Conservation (phyloP, 2,797 vertebrate species). For the Petrocephalus schoutedeni region DNA sequence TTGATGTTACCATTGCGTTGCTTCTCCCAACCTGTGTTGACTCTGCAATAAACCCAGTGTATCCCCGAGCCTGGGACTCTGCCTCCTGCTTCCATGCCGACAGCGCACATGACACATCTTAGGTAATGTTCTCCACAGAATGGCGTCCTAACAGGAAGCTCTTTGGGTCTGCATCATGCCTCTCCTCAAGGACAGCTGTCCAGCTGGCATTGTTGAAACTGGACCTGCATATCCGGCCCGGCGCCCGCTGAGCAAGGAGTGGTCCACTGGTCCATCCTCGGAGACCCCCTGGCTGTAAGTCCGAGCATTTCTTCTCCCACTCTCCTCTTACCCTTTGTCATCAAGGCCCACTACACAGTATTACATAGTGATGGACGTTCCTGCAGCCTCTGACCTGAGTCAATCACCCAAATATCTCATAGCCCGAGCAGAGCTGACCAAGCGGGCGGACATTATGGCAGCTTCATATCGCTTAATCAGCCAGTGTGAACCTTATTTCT, state of each 20-base stretch:
- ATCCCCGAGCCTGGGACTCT: too few relatives aligned
- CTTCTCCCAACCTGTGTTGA: too few relatives aligned
- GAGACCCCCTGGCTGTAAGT: background rate
- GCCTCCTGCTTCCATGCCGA: too few relatives aligned
- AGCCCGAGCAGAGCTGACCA: background rate
- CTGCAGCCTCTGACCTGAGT: background rate
- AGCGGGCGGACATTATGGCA: background rate
- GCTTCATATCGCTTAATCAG: background rate
- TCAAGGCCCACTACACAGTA: background rate
- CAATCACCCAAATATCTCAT: background rate
- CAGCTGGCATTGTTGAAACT: background rate
- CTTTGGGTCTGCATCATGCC: background rate
- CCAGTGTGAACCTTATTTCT: background rate
- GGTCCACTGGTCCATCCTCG: background rate
- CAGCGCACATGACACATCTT: too few relatives aligned
- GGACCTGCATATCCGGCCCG: background rate
- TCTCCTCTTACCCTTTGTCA: background rate
- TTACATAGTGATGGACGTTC: background rate
- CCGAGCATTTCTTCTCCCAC: background rate
- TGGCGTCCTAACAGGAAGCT: background rate
- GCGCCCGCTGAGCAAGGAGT: background rate
- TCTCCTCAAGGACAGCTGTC: background rate
- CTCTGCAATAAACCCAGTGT: too few relatives aligned
- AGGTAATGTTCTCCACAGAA: background rate
- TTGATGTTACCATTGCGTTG: too few relatives aligned